Base-by-base conservation (phyloP, 35 echinoderm and acorn worm genomes). In the Patiria miniata region DNA sequence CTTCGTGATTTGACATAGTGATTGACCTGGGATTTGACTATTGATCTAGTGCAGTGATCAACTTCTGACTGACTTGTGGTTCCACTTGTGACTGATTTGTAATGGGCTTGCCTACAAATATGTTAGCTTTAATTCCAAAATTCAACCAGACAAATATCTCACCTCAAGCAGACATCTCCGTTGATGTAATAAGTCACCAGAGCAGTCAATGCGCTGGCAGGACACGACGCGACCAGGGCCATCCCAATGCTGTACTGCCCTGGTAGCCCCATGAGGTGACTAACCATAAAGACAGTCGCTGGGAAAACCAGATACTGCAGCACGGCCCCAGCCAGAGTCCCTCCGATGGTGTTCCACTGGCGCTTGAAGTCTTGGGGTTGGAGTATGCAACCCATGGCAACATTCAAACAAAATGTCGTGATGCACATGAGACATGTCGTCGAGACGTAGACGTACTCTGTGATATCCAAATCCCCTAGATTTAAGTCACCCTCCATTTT, bases 101-200 rank as follows among this genome's bases (percentile, higher is more conserved):
- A n/a, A n/a, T n/a, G n/a, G n/a, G n/a, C n/a, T n/a, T n/a, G n/a
- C n/a, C n/a, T n/a, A n/a, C n/a, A n/a, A n/a, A n/a, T n/a, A n/a
- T n/a, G n/a, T n/a, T n/a, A 1, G 30, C 60, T 34, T 69, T 1
- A 2, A 7, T 73, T 22, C 14, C 2, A 73, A 73, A 73, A 73
- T 10, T 32, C 61, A 68, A 55, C 10, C 18, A 61, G 19, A 26
- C 21, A 73, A 36, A 6, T 8, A 2, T 6, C 2, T 36, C 10
- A 73, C 65, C 65, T 73, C 34, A 73, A 73, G 65, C 65, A 73
- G 21, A 73, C 65, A 30, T 73, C 65, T 32, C 65, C 65, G 8
- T 73, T 34, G 14, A 73, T 73, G 29, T 73, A 73, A 34, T 28
- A 73, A 30, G 65, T 73, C 65, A 73, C 65, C 65, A 73, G 14